phyloP scores from a whole-genome alignment of 2,888 invertebrate genomes.

The Boloria selene region DNA sequence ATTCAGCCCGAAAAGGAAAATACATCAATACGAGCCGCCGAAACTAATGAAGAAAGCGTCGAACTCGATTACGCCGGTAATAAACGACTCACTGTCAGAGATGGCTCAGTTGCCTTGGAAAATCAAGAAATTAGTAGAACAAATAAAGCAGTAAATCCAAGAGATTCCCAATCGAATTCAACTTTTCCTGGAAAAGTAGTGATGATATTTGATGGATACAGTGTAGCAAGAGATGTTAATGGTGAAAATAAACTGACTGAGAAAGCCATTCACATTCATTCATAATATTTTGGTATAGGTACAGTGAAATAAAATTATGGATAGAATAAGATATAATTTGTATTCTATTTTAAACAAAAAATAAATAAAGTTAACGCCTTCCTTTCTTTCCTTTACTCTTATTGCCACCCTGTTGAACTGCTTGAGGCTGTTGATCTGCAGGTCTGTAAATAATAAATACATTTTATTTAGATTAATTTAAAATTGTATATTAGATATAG shows the following conservation, averaged over 20 bases:
- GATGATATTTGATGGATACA: slow-evolving; percentile 74
- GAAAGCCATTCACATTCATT: slow-evolving; percentile 61
- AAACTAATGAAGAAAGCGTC: slow-evolving; percentile 64
- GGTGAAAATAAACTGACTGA: slow-evolving; percentile 66
- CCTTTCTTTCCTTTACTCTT: slow-evolving; percentile 78
- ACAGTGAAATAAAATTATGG: slow-evolving; percentile 30
- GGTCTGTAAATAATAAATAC: slow-evolving; percentile 55
- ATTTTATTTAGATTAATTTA: background rate
- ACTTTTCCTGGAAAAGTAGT: slow-evolving; percentile 52
- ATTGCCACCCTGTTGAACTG: slow-evolving; percentile 57
- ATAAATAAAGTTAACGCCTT: slow-evolving; percentile 58
- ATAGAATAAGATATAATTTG: slow-evolving; percentile 33
- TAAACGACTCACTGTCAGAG: slow-evolving; percentile 69
- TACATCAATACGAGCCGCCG: slow-evolving; percentile 58
- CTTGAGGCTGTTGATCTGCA: slow-evolving; percentile 72
- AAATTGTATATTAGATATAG: too few relatives aligned
- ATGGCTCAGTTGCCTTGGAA: slow-evolving; percentile 69
- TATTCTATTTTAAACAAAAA: slow-evolving; percentile 40
- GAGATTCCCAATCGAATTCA: slow-evolving; percentile 38
- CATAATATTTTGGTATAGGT: slow-evolving; percentile 36
- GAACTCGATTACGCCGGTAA: slow-evolving; percentile 62
- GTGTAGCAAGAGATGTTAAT: slow-evolving; percentile 70
- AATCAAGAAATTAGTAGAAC: slow-evolving; percentile 66
- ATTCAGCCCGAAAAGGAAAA: slow-evolving; percentile 55
- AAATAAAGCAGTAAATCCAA: slow-evolving; percentile 62